Evolutionary conservation across 2,797 vertebrate species (phyloP), one percentile per base, ranked within the genome.

Genomic region (Discoglossus pictus): DNA sequence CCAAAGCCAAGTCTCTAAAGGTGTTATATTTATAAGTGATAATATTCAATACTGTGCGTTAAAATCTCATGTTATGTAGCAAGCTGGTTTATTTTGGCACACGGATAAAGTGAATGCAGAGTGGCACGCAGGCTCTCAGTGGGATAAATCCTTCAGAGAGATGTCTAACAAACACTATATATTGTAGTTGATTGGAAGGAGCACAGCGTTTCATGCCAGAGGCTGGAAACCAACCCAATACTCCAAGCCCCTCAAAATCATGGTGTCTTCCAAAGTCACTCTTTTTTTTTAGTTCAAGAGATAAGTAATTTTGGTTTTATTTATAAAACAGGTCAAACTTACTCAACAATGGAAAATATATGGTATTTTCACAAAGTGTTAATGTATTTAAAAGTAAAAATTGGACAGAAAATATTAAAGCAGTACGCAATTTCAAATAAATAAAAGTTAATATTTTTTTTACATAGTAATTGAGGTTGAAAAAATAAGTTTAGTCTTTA

Each of bases 261-360:
- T 55, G 46, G 36, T 40, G 54, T 51, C 39, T 46, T 46, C 25
- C 43, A 65, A 44, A 50, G 34, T 24, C 7, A n/a, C 36, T 42
- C 44, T 60, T 59, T 42, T 35, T n/a, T 40, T 31, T 25, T 59
- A 46, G 35, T 67, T 34, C 24, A 42, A 7, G 18, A 47, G 35
- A 50, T 43, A 15, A 43, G n/a, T 13, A 50, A 18, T 67, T 20
- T 27, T 21, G 42, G 42, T 58, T 6, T 56, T 18, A 39, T 50
- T 25, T 7, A 59, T 58, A 50, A 66, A 40, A 47, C 63, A 47
- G 34, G 21, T 47, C 13, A 56, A 39, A 56, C 24, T 16, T 51
- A 27, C 18, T 16, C n/a, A n/a, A n/a, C n/a, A n/a, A n/a, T n/a
- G n/a, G n/a, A n/a, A n/a, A n/a, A n/a, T n/a, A n/a, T n/a, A n/a